Evolutionary conservation across 2,888 invertebrate species (phyloP).

Genomic region (Lepas anatifera): DNA sequence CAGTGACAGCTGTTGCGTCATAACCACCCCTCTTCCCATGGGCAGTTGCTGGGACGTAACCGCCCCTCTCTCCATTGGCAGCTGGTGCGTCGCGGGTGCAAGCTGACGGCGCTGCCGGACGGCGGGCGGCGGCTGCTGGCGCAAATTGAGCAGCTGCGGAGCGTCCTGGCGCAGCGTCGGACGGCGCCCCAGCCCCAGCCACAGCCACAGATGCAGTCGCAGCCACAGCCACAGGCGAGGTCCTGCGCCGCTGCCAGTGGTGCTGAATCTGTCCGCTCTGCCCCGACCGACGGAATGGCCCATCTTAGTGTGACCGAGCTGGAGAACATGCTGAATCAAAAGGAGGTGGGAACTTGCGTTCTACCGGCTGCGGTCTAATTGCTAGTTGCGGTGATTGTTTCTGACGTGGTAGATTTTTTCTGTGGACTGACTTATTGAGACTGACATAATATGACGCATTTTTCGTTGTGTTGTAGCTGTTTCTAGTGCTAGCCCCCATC

Average conservation of each 20-base stretch:
- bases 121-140: constrained; percentile 15
- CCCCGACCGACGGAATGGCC: neutral
- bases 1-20: too few species aligned
- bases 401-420: too few species aligned
- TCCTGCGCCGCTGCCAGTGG: too few species aligned
- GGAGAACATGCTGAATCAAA: constrained; percentile 63
- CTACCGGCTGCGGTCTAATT: constrained; percentile 66
- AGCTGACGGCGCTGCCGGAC: constrained; percentile 19
- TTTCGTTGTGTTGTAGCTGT: too few species aligned
- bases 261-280: too few species aligned
- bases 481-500: too few species aligned
- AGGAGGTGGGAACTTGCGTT: constrained; percentile 77
- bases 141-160: constrained; percentile 14
- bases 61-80: neutral
- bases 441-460: too few species aligned
- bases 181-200: neutral
- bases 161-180: constrained; percentile 9
- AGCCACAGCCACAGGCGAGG: neutral
- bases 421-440: too few species aligned
- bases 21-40: constrained; percentile 58
- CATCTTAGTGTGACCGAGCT: too few species aligned
- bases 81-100: constrained; percentile 12
- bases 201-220: neutral
- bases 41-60: neutral
- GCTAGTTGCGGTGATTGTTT: constrained; percentile 48